Conservation (phyloP, 2,797 vertebrate genomes). For the Eleutherodactylus coqui region DNA sequence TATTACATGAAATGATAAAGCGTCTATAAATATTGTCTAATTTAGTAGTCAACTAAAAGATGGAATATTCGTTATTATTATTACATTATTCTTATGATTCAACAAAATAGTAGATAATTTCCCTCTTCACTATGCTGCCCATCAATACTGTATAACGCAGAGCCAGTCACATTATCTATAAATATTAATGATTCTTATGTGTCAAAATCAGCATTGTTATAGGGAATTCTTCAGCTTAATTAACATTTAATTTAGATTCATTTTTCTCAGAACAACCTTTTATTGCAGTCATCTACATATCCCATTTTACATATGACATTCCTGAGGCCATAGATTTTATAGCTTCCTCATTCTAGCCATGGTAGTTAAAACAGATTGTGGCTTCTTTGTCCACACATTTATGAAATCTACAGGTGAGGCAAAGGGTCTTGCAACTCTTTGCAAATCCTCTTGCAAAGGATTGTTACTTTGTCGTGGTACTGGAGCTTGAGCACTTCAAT, state of each 20-base stretch:
- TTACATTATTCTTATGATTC: not conserved
- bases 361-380: not conserved
- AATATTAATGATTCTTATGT: not conserved
- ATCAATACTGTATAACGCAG: not conserved
- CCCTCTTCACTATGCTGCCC: not conserved
- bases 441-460: no score
- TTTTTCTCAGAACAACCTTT: not conserved
- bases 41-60: not conserved
- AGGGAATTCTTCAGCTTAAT: not conserved
- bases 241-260: conserved; percentile 29
- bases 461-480: no score
- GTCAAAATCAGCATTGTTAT: not conserved
- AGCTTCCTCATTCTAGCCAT: not conserved
- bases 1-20: no score
- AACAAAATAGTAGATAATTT: not conserved
- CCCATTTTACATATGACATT: not conserved
- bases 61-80: not conserved
- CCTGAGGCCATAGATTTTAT: not conserved
- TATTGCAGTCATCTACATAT: not conserved
- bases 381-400: not conserved
- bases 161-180: not conserved
- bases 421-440: no score
- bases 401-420: not conserved
- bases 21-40: no score
- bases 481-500: no score